Evolutionary conservation across 2,113 vertebrate species (phyloP).

Genomic region (Oophaga pumilio): DNA sequence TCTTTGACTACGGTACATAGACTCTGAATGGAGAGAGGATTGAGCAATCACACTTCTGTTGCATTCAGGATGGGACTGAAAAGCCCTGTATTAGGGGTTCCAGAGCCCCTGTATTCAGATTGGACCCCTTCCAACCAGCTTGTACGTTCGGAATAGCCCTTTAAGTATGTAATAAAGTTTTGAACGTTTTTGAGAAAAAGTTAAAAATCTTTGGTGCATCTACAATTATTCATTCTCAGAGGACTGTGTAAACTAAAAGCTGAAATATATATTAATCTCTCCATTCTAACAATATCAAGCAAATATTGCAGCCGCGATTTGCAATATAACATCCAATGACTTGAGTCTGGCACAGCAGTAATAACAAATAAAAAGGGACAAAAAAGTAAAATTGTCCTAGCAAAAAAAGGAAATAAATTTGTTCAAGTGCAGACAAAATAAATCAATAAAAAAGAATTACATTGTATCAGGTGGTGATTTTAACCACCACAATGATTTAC

Average conservation of each 20-base stretch:
- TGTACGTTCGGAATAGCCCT: too few species aligned
- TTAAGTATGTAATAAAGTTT: not conserved
- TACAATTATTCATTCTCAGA: not conserved
- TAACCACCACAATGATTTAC: conserved; percentile 38
- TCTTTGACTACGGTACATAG: too few species aligned
- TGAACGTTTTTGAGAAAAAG: not conserved
- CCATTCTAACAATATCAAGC: conserved; percentile 1
- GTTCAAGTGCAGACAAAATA: conserved; percentile 52
- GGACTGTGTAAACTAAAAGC: not conserved
- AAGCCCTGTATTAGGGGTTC: too few species aligned
- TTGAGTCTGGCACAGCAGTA: conserved; percentile 16
- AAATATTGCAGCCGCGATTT: conserved; percentile 33
- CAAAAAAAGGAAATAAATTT: conserved; percentile 50
- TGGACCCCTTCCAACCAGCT: too few species aligned
- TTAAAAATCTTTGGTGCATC: not conserved
- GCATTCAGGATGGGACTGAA: too few species aligned
- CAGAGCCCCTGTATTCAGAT: too few species aligned
- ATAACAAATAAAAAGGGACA: conserved; percentile 17
- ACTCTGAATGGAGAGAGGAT: too few species aligned
- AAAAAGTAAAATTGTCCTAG: conserved; percentile 38
- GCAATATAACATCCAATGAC: conserved; percentile 23
- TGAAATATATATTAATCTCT: conserved; percentile 18
- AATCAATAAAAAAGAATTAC: conserved; percentile 54
- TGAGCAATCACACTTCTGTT: too few species aligned
- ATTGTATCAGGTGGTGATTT: conserved; percentile 42